Percentiles rank a stretch among this genome's conserved stretches.
These are phyloP conservation scores for Aelia acuminata DNA, from an alignment of 2,888 invertebrate genomes.

Conservation along the genomic window DNA sequence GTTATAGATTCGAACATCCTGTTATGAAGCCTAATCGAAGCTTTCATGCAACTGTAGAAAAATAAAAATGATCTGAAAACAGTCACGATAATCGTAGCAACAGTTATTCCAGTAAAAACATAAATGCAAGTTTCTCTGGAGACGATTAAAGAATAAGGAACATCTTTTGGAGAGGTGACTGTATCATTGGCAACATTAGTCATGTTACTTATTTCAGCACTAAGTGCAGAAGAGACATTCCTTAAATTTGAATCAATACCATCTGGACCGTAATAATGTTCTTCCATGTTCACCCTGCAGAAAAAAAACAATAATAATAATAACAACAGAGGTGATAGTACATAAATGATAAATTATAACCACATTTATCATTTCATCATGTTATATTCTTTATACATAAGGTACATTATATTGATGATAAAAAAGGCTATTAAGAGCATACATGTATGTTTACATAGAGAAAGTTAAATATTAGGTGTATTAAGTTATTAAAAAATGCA, in stretches of 20 bases:
- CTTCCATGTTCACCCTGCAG: slow-evolving; percentile 75
- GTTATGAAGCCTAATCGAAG: slow-evolving; percentile 85
- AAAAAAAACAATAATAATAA: background rate
- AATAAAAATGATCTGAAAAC: slow-evolving; percentile 77
- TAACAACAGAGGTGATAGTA: no score
- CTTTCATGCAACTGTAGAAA: slow-evolving; percentile 83
- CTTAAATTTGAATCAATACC: background rate
- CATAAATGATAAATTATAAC: no score
- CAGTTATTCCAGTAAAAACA: slow-evolving; percentile 75
- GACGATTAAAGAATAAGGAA: background rate
- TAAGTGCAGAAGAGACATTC: background rate
- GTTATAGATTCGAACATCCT: slow-evolving; percentile 89
- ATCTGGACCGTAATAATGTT: slow-evolving; percentile 58
- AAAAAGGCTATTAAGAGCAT: no score
- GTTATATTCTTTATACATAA: no score
- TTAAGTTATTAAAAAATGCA: no score
- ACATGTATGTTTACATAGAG: no score
- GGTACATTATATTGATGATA: no score
- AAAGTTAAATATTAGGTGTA: no score
- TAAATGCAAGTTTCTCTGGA: slow-evolving; percentile 70
- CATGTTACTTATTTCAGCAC: background rate
- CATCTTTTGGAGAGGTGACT: background rate
- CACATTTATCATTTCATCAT: no score
- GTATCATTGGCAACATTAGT: background rate
- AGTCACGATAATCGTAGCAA: slow-evolving; percentile 72